A percentile compares a stretch with the other conserved stretches of the same genome.
Evolutionary conservation across 1,140 invertebrate genomes (phyloP).

Genomic region (Octopus sinensis): DNA sequence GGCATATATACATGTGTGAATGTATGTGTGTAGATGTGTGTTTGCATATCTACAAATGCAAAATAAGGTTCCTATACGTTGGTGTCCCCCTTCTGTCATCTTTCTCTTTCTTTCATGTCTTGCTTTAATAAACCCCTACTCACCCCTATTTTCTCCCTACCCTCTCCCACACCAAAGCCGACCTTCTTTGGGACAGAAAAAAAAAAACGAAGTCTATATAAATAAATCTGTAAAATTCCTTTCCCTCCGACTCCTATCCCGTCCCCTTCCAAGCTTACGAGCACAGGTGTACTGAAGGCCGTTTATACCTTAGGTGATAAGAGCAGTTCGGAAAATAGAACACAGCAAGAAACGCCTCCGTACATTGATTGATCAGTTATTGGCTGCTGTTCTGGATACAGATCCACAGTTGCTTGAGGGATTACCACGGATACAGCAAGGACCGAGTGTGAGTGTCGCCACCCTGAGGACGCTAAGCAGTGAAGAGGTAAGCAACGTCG

Average conservation of each 20-base stretch:
- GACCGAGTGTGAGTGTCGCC: slow-evolving; percentile 17
- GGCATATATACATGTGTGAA: too few species aligned
- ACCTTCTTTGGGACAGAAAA: neutral
- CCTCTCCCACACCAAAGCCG: neutral
- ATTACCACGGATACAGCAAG: slow-evolving; percentile 19
- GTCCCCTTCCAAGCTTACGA: neutral
- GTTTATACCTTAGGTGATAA: slow-evolving; percentile 25
- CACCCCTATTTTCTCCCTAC: neutral
- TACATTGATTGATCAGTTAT: slow-evolving; percentile 29
- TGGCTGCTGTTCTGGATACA: slow-evolving; percentile 24
- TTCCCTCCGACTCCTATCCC: neutral
- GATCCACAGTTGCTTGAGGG: slow-evolving; percentile 29
- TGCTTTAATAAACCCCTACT: too few species aligned
- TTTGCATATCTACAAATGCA: too few species aligned
- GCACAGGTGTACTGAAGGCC: slow-evolving; percentile 3
- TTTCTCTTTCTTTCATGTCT: too few species aligned
- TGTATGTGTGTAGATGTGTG: too few species aligned
- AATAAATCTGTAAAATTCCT: neutral
- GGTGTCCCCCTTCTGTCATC: too few species aligned
- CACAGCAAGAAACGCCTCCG: slow-evolving; percentile 30
- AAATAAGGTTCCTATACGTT: too few species aligned
- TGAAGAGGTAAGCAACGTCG: slow-evolving; percentile 23
- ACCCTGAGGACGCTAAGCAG: slow-evolving; percentile 19
- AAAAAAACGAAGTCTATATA: neutral
- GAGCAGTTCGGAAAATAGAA: slow-evolving; percentile 29